Evolutionary conservation across 2,797 vertebrate genomes (phyloP).

Genomic region (Sarcophilus harrisii): DNA sequence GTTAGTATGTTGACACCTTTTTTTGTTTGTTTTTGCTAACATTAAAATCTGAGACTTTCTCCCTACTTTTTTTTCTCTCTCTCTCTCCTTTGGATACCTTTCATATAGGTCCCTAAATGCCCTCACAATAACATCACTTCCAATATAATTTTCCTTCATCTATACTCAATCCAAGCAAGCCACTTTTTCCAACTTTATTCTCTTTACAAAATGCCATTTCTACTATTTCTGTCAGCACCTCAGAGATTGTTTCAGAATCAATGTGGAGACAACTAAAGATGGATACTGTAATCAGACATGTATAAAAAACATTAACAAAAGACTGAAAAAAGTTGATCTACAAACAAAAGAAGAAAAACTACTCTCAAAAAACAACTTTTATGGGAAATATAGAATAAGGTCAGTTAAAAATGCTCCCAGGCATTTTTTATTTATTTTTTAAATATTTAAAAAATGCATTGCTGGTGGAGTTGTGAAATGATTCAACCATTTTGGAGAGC

Average conservation of each 20-base stretch:
- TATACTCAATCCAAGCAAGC: not conserved
- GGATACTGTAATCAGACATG: not conserved
- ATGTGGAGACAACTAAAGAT: not conserved
- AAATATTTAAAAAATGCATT: not conserved
- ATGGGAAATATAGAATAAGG: not conserved
- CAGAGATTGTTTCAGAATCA: not conserved
- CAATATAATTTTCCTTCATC: not conserved
- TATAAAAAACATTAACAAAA: not conserved
- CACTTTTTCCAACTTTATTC: not conserved
- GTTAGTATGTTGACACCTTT: not conserved
- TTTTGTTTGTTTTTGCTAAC: not conserved
- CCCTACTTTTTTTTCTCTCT: not conserved
- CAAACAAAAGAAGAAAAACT: not conserved
- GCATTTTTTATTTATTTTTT: not conserved
- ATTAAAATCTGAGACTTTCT: not conserved
- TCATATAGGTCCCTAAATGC: not conserved
- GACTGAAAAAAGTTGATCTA: not conserved
- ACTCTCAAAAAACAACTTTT: not conserved
- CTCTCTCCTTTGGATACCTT: not conserved
- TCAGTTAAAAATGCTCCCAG: not conserved
- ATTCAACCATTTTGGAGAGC: too few relatives aligned
- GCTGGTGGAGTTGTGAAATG: too few relatives aligned
- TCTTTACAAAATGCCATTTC: not conserved
- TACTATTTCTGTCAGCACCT: not conserved
- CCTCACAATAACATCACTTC: not conserved